Base-by-base conservation (phyloP, 2,888 invertebrate species). In the Acanthosoma haemorrhoidale region DNA sequence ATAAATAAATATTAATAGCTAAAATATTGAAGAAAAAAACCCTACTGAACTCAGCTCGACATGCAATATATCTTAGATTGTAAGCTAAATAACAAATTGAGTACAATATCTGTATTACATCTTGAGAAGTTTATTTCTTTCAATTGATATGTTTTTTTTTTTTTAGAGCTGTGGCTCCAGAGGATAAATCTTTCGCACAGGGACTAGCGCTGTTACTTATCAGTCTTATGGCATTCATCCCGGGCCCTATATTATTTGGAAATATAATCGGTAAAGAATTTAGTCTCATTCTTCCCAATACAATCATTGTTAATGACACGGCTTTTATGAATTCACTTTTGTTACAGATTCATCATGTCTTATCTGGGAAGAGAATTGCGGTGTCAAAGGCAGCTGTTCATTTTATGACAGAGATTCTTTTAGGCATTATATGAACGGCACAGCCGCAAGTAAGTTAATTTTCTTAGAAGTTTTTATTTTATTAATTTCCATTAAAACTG, bases 211-310 rank as follows among this genome's bases (percentile, higher is more conserved):
- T 87, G 1, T 84, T 86, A 80, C 79, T 86, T 77, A 79, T 87
- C 59, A 87, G 87, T 61, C 75, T 87, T 25, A 83, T 87, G 75
- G 86, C 86, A 1, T 80, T 88, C 70, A 87, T 88, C 72, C 89
- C 89, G 0, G 88, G 87, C 4, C 89, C 89, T 0, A 86, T 89
- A 69, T 79, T 89, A 57, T 85, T 83, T 74, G 89, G 89, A 0
- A 83, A 84, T 13, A 83, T 89, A 60, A 87, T 83, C 82, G 76
- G 80, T 79, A 72, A 73, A 43, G 15, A 3, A 29, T 34, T n/a
- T 8, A 29, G 11, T 64, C 39, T 15, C 25, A 15, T 21, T 13
- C n/a, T n/a, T 64, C 25, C 4, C 16, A 9, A 16, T 25, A 16
- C 13, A 58, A 15, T 25, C 4, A 60, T 5, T 9, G 4, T 36